Conservation (phyloP, 2,797 vertebrate genomes). For the Ctenopoma kingsleyae region DNA sequence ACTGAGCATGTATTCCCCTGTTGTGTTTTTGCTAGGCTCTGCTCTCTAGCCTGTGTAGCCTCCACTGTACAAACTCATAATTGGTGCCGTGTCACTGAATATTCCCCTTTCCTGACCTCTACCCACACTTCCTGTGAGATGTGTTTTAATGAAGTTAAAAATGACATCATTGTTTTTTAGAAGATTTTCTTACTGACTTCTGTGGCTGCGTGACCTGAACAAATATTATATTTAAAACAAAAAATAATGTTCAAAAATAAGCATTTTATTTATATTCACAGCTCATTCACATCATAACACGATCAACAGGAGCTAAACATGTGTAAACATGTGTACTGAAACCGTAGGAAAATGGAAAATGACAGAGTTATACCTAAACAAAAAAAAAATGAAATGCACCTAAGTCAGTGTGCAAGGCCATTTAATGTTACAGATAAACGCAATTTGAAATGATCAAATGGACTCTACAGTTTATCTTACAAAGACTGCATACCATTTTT, state of each 20-base stretch:
- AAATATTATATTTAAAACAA: slow-evolving; percentile 20
- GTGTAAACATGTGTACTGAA: neutral
- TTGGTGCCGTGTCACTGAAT: slow-evolving; percentile 41
- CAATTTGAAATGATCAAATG: neutral
- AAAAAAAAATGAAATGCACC: neutral
- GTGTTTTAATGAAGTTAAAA: slow-evolving; percentile 37
- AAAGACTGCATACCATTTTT: neutral
- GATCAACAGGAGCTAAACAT: neutral
- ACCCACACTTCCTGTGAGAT: slow-evolving; percentile 21
- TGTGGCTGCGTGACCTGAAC: slow-evolving; percentile 12
- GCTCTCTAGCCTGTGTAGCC: slow-evolving; percentile 14
- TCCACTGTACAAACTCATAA: slow-evolving; percentile 36
- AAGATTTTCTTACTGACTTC: slow-evolving; percentile 17
- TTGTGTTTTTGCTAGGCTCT: slow-evolving; percentile 19
- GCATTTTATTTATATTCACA: neutral
- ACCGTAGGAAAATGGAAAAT: neutral
- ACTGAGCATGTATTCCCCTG: slow-evolving; percentile 15
- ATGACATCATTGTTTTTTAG: slow-evolving; percentile 16
- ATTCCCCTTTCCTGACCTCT: slow-evolving; percentile 29
- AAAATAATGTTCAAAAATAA: neutral
- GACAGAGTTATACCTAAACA: neutral
- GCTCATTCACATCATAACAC: neutral
- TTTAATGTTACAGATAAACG: neutral
- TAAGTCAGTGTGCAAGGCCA: neutral
- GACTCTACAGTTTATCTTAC: neutral